Percentiles rank a stretch among this genome's conserved stretches.
Conservation (phyloP, 2,797 vertebrate species). For the Champsocephalus esox region DNA sequence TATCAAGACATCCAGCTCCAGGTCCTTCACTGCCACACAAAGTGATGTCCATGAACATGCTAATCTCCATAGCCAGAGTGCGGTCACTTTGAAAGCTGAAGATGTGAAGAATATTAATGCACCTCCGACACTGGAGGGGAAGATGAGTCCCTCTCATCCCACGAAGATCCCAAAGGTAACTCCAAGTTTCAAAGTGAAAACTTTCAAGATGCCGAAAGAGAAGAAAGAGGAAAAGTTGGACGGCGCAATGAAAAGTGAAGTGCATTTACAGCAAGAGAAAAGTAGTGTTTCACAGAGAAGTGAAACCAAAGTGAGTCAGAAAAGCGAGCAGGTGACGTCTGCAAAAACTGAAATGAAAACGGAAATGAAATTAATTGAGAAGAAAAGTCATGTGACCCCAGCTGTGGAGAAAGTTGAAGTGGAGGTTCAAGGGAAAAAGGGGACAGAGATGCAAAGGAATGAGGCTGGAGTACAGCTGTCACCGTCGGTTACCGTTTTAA, state of each 20-base stretch:
- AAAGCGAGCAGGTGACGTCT: slow-evolving; percentile 61
- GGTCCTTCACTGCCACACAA: slow-evolving; percentile 68
- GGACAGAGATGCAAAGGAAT: slow-evolving; percentile 66
- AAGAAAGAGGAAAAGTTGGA: slow-evolving; percentile 66
- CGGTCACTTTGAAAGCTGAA: slow-evolving; percentile 72
- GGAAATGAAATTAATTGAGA: slow-evolving; percentile 58
- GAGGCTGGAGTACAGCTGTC: slow-evolving; percentile 68
- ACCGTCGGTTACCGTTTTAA: slow-evolving; percentile 63
- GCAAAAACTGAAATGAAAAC: slow-evolving; percentile 56
- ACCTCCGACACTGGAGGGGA: slow-evolving; percentile 72
- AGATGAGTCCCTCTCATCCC: slow-evolving; percentile 68
- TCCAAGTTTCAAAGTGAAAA: slow-evolving; percentile 89
- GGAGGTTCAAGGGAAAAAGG: slow-evolving; percentile 70
- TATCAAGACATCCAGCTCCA: slow-evolving; percentile 72
- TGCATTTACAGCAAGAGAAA: slow-evolving; percentile 66
- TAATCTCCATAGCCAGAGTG: slow-evolving; percentile 73
- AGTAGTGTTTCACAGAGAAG: slow-evolving; percentile 54
- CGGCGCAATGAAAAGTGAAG: slow-evolving; percentile 57
- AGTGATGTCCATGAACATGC: slow-evolving; percentile 72
- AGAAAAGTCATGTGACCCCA: slow-evolving; percentile 54
- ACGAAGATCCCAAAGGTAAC: slow-evolving; percentile 84
- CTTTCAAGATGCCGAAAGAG: slow-evolving; percentile 83
- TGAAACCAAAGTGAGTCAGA: slow-evolving; percentile 61
- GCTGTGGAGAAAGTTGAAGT: slow-evolving; percentile 59
- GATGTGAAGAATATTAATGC: slow-evolving; percentile 75